phyloP scores from a whole-genome alignment of 64 coral and sea anemone species.

The Pocillopora verrucosa region DNA sequence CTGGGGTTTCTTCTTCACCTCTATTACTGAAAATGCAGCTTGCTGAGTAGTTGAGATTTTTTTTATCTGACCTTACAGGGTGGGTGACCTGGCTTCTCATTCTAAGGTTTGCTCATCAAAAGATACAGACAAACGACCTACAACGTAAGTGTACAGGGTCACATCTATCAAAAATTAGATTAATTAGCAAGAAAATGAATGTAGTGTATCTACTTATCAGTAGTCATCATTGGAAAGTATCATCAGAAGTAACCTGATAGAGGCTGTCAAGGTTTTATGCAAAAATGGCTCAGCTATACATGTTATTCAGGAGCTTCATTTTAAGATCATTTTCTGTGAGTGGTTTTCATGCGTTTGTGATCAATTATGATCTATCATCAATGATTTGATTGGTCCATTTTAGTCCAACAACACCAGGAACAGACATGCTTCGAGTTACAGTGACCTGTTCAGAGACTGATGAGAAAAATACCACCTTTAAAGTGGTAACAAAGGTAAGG shows the following conservation, averaged over 20 bases:
- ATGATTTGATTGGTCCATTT: conserved; percentile 1
- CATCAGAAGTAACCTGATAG: too few species aligned
- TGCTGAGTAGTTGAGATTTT: too few species aligned
- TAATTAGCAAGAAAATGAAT: too few species aligned
- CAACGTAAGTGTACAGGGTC: conserved; percentile 57
- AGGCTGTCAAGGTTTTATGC: too few species aligned
- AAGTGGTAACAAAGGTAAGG: conserved; percentile 88
- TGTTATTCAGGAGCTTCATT: too few species aligned
- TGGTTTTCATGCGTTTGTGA: neutral
- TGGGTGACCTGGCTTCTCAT: conserved; percentile 64
- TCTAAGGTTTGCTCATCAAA: conserved; percentile 79
- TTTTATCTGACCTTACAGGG: conserved; percentile 25
- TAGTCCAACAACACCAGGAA: conserved; percentile 70
- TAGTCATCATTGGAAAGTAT: too few species aligned
- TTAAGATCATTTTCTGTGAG: too few species aligned
- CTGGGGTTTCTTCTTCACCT: too few species aligned
- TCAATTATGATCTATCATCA: neutral
- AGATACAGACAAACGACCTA: conserved; percentile 40
- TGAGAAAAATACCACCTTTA: conserved; percentile 94
- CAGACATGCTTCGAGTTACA: conserved; percentile 83
- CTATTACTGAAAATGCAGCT: too few species aligned
- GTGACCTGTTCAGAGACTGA: conserved; percentile 88
- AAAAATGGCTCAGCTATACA: too few species aligned
- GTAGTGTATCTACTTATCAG: too few species aligned
- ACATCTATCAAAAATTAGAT: neutral